These are phyloP conservation scores for Lepidocyrtoides sp. DNA, from an alignment of 2,888 invertebrate genomes.

Conservation along the genomic window DNA sequence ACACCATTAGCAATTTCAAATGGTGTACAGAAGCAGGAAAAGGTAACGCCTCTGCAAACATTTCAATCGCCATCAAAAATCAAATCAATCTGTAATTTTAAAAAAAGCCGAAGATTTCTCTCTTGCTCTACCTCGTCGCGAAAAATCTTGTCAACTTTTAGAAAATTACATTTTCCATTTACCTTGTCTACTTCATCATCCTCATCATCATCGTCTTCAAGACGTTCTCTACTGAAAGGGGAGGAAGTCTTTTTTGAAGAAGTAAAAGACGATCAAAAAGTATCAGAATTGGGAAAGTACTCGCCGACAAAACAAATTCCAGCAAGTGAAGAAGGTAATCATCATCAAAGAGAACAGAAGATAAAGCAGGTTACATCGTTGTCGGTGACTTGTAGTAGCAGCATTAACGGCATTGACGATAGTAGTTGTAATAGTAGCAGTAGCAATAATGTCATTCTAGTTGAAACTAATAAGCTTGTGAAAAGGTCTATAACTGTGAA, in stretches of 20 bases:
- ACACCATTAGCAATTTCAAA: constrained; percentile 44
- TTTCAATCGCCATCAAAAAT: constrained; percentile 8
- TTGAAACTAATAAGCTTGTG: constrained; percentile 60
- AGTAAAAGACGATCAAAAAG: not conserved
- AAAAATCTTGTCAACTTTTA: constrained; percentile 64
- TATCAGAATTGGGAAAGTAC: not conserved
- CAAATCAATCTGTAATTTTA: constrained; percentile 22
- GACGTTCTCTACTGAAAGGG: not conserved
- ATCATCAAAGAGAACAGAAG: constrained; percentile 1
- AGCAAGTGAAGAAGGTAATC: constrained; percentile 69
- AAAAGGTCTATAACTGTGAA: constrained; percentile 63
- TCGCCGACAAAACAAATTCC: constrained; percentile 40
- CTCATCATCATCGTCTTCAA: not conserved
- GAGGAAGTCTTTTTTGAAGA: not conserved
- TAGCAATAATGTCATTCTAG: not conserved
- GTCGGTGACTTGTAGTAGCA: constrained; percentile 5
- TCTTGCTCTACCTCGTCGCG: not conserved
- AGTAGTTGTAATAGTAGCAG: not conserved
- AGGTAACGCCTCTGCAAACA: not conserved
- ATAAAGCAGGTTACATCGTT: not conserved
- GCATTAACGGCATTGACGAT: no score
- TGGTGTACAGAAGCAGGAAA: not conserved
- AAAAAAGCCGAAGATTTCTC: constrained; percentile 17
- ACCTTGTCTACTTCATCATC: not conserved
- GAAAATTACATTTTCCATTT: constrained; percentile 72